These are phyloP conservation scores for Limosa lapponica DNA, from an alignment of 2,797 vertebrate genomes.

Conservation along the genomic window DNA sequence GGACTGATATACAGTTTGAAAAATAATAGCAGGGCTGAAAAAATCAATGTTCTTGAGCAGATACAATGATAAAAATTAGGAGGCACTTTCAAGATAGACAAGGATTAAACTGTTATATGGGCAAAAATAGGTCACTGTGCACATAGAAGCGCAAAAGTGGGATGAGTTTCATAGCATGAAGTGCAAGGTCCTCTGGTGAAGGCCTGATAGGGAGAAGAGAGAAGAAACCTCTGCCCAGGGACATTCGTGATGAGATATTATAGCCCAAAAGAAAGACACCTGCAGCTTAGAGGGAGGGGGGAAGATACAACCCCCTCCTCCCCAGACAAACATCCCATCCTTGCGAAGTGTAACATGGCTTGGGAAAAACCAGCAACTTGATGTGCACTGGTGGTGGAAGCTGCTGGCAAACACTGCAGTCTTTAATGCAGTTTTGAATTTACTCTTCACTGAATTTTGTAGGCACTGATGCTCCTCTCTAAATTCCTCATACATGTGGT, in stretches of 20 bases:
- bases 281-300: not conserved
- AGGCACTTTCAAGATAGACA: not conserved
- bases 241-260: not conserved
- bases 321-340: accelerated
- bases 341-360: not conserved
- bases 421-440: not conserved
- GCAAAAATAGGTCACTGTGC: not conserved
- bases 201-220: not conserved
- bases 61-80: not conserved
- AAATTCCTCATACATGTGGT: not conserved
- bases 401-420: not conserved
- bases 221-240: not conserved
- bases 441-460: not conserved
- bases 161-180: not conserved
- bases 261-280: not conserved
- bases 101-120: not conserved
- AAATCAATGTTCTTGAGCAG: not conserved
- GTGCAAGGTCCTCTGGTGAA: not conserved
- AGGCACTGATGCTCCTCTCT: not conserved
- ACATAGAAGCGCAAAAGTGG: not conserved
- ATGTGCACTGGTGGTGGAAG: not conserved
- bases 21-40: slow-evolving; percentile 13
- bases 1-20: not conserved
- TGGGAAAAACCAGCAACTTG: not conserved
- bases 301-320: not conserved